Conservation (phyloP, 2,113 vertebrate species). For the Psettodes erumei region DNA sequence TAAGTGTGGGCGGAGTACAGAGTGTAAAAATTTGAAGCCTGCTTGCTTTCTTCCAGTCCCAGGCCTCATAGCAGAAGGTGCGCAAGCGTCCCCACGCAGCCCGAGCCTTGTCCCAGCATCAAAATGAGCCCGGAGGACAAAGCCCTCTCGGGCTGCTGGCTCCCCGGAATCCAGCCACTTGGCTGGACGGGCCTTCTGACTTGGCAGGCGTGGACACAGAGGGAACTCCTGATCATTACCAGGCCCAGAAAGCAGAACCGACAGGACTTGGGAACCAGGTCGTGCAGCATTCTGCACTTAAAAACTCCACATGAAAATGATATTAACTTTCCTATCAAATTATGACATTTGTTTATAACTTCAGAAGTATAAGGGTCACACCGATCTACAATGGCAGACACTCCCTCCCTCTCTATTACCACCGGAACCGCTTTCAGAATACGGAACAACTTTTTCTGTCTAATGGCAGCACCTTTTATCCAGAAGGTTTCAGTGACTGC, state of each 20-base stretch:
- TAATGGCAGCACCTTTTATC: background rate
- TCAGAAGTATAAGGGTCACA: background rate
- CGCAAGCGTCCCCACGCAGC: constrained; percentile 49
- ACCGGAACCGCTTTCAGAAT: background rate
- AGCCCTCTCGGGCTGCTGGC: constrained; percentile 70
- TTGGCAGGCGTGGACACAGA: constrained; percentile 53
- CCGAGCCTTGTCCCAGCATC: constrained; percentile 64
- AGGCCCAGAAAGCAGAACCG: constrained; percentile 12
- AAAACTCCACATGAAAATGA: background rate
- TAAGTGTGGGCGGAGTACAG: constrained; percentile 57
- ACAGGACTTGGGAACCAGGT: constrained; percentile 47
- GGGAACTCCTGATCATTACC: constrained; percentile 60
- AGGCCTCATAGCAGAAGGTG: constrained; percentile 50
- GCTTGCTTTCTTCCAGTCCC: constrained; percentile 39
- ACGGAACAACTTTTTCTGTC: background rate
- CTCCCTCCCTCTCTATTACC: background rate
- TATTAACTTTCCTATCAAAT: background rate
- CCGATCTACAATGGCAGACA: too few species aligned
- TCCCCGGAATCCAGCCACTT: constrained; percentile 75
- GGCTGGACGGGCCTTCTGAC: constrained; percentile 54
- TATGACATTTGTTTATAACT: background rate
- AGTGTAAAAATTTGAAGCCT: constrained; percentile 20
- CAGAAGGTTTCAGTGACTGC: background rate
- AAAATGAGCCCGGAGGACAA: constrained; percentile 75
- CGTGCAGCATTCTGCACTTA: background rate